These are phyloP conservation scores for Sesamia nonagrioides DNA, from an alignment of 1,140 invertebrate genomes.

Conservation along the genomic window DNA sequence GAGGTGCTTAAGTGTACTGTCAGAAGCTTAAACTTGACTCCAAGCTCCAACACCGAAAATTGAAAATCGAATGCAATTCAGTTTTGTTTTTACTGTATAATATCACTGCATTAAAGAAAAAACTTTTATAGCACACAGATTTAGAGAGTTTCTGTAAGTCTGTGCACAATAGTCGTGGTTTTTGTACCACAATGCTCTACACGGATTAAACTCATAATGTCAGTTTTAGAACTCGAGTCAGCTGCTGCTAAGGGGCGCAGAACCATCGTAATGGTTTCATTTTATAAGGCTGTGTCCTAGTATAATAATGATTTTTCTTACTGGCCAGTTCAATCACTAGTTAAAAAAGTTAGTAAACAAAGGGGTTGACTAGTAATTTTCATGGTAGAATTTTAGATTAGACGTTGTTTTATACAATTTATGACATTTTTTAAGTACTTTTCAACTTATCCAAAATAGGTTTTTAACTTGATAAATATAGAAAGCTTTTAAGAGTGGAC, in stretches of 20 bases:
- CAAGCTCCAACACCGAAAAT: no score
- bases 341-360: background rate
- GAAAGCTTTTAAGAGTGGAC: no score
- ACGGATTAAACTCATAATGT: constrained; percentile 30
- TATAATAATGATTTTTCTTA: background rate
- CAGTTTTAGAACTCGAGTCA: constrained; percentile 45
- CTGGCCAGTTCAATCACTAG: background rate
- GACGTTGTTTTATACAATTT: background rate
- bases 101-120: no score
- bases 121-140: no score
- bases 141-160: no score
- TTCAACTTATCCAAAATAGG: no score
- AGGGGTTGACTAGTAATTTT: background rate
- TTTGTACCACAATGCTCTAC: background rate
- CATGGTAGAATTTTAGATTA: background rate
- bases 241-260: background rate
- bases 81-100: no score
- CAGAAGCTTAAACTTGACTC: no score
- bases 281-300: background rate
- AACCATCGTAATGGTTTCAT: constrained; percentile 8
- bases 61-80: no score
- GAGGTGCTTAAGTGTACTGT: no score
- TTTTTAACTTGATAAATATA: no score
- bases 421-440: background rate
- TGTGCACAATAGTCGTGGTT: background rate